Conservation (phyloP, 2,797 vertebrate species). For the Falco novaeseelandiae region DNA sequence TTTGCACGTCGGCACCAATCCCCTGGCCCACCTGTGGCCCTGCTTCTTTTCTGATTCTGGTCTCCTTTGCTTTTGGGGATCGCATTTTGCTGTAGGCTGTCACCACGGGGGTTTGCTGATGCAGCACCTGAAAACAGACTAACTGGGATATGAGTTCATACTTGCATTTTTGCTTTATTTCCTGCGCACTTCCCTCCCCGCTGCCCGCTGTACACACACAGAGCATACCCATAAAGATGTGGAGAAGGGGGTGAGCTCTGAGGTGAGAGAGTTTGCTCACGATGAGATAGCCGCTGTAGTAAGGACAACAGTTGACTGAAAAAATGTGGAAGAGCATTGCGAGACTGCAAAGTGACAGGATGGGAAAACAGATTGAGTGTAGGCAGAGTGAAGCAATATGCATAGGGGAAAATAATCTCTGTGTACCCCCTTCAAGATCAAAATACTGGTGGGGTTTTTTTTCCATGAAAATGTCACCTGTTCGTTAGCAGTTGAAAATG, state of each 20-base stretch:
- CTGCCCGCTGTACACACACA: fast-evolving
- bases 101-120: not conserved
- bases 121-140: not conserved
- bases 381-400: not conserved
- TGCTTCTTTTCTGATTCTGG: not conserved
- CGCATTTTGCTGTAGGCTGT: not conserved
- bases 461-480: not conserved
- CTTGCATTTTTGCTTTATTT: not conserved
- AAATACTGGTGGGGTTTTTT: not conserved
- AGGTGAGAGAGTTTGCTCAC: not conserved
- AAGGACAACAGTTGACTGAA: not conserved
- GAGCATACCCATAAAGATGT: fast-evolving
- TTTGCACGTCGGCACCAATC: not conserved
- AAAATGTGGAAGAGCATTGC: not conserved
- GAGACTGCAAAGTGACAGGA: not conserved
- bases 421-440: not conserved
- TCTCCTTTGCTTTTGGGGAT: not conserved
- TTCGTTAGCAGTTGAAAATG: not conserved
- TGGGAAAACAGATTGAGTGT: not conserved
- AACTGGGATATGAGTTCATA: fast-evolving
- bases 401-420: not conserved
- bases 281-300: not conserved
- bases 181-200: fast-evolving
- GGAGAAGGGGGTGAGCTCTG: not conserved
- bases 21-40: too few relatives aligned